phyloP scores from a whole-genome alignment of 2,113 vertebrate species.

The Solea solea region DNA sequence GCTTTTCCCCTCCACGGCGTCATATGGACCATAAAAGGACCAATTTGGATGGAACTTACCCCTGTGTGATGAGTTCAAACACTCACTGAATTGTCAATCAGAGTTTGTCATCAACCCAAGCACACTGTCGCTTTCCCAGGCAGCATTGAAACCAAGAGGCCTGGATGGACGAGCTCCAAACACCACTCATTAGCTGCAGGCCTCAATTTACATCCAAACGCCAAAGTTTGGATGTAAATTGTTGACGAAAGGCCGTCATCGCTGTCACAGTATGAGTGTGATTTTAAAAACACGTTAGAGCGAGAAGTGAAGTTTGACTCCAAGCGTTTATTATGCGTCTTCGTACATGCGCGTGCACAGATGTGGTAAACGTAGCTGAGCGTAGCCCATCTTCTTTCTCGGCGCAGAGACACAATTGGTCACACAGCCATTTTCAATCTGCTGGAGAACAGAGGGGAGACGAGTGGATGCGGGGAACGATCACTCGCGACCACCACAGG shows the following conservation, averaged over 20 bases:
- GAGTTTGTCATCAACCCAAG: slow-evolving; percentile 41
- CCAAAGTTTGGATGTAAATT: neutral
- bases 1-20: slow-evolving; percentile 42
- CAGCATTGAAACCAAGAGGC: slow-evolving; percentile 43
- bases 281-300: slow-evolving; percentile 1
- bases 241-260: neutral
- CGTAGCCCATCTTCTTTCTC: slow-evolving; percentile 10
- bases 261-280: neutral
- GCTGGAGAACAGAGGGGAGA: slow-evolving; percentile 34
- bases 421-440: slow-evolving; percentile 38
- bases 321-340: neutral
- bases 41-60: slow-evolving; percentile 42
- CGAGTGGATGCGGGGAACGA: slow-evolving; percentile 12
- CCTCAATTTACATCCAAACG: slow-evolving; percentile 36
- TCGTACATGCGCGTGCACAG: neutral
- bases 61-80: slow-evolving; percentile 39
- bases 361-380: neutral
- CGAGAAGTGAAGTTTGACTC: neutral
- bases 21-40: slow-evolving; percentile 50
- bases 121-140: slow-evolving; percentile 25
- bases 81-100: slow-evolving; percentile 30
- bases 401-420: slow-evolving; percentile 21
- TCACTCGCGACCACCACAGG: slow-evolving; percentile 43
- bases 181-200: slow-evolving; percentile 62
- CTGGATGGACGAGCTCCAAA: slow-evolving; percentile 57